phyloP scores from a whole-genome alignment of 2,113 vertebrate species.

The Scomber colias region DNA sequence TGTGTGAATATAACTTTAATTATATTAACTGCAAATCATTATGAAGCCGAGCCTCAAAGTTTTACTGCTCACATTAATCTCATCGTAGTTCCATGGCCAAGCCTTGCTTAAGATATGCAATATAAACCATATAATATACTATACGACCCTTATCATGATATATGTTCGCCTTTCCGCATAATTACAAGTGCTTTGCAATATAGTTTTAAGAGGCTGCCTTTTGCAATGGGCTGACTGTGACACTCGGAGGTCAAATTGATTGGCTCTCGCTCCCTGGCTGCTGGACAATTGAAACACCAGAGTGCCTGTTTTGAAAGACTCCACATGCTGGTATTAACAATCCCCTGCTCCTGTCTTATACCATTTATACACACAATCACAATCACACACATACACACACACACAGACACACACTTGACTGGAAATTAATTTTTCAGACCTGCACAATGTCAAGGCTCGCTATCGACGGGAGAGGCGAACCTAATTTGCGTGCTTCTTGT shows the following conservation, averaged over 20 bases:
- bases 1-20: slow-evolving; percentile 12
- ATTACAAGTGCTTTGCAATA: slow-evolving; percentile 31
- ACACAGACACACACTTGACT: slow-evolving; percentile 52
- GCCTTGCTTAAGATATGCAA: slow-evolving; percentile 18
- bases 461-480: slow-evolving; percentile 80
- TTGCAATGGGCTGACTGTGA: slow-evolving; percentile 18
- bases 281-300: slow-evolving; percentile 44
- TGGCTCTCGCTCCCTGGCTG: background rate
- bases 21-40: slow-evolving; percentile 18
- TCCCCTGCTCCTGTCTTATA: background rate
- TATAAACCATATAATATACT: slow-evolving; percentile 35
- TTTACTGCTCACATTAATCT: slow-evolving; percentile 33
- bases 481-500: slow-evolving; percentile 76
- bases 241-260: slow-evolving; percentile 26
- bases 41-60: slow-evolving; percentile 8
- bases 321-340: slow-evolving; percentile 29
- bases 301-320: slow-evolving; percentile 3
- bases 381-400: background rate
- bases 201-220: slow-evolving; percentile 21
- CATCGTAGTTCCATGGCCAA: background rate
- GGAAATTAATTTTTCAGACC: slow-evolving; percentile 85
- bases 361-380: slow-evolving; percentile 22
- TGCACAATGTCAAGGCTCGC: slow-evolving; percentile 80
- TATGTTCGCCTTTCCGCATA: slow-evolving; percentile 30
- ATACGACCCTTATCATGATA: slow-evolving; percentile 10